Base-by-base conservation (phyloP, 2,888 invertebrate genomes). In the Lithophane semibrunnea region DNA sequence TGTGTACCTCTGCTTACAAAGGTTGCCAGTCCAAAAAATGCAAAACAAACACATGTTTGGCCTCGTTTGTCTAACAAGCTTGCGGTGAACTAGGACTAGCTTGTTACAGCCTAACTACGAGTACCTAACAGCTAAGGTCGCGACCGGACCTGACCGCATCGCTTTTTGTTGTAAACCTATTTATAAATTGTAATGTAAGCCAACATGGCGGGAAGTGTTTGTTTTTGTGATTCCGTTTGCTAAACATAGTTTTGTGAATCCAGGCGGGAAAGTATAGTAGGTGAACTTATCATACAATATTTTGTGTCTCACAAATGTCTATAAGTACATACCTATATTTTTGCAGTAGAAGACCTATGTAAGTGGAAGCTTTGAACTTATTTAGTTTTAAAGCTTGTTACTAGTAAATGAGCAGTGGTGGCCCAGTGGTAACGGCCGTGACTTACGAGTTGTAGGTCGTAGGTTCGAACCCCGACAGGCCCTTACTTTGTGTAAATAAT, bases 51-150 rank as follows among this genome's bases (percentile, higher is more conserved):
- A 82, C 81, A 85, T 88, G 88, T 87, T 88, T 88, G 86, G 84
- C 84, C 86, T 88, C 83, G 83, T 88, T 88, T 85, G 83, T 83
- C 88, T 88, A 88, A 88, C 88, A 88, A 88, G 88, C 86, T 87
- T 87, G 88, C 79, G 88, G 88, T 87, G 75, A 82, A 85, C 86
- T 87, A 86, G 88, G 69, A 86, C 88, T 77, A 76, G 71, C 81
- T 88, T 66, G 85, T 88, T 88, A 86, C 82, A 79, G 77, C 68
- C 82, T 86, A 82, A 84, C 87, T 88, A 73, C 81, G 79, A 82
- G 82, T 76, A 84, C 82, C 78, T 81, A 84, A 83, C 84, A 77
- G 75, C 84, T 84, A 87, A 81, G 82, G 84, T 86, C 84, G 77
- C 80, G 86, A 83, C 83, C 79, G 86, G 80, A 83, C 82, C 82